Conservation (phyloP, 1,140 invertebrate genomes). For the Acromyrmex charruanus region DNA sequence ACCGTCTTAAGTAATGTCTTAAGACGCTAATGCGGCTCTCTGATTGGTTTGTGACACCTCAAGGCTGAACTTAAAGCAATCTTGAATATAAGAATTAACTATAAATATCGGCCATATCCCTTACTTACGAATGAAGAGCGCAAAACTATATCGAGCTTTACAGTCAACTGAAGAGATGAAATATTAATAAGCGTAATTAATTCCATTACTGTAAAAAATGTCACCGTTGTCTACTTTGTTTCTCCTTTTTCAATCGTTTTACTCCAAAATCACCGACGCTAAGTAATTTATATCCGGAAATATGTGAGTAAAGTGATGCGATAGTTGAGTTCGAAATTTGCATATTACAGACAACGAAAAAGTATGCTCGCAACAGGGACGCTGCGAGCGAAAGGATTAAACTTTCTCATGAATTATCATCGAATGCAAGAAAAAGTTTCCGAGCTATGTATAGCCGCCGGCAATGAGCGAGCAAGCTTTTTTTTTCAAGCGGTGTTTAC, state of each 20-base stretch:
- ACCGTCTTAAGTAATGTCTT: too few relatives aligned
- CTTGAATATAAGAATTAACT: too few relatives aligned
- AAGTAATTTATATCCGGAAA: constrained; percentile 44
- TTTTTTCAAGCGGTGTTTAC: constrained; percentile 20
- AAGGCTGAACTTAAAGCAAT: too few relatives aligned
- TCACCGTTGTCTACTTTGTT: not conserved
- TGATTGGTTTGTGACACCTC: too few relatives aligned
- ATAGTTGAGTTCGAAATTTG: constrained; percentile 13
- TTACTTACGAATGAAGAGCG: not conserved
- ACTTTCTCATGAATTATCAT: constrained; percentile 48
- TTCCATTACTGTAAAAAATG: not conserved
- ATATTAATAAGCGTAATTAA: constrained; percentile 35
- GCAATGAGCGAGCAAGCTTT: constrained; percentile 7
- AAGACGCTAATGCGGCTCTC: too few relatives aligned
- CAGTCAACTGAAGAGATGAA: not conserved
- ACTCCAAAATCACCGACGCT: constrained; percentile 20
- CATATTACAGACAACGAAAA: constrained; percentile 33
- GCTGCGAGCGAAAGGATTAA: constrained; percentile 45
- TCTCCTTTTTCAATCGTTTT: not conserved
- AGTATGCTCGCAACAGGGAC: not conserved
- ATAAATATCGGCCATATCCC: too few relatives aligned
- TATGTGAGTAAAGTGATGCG: constrained; percentile 18
- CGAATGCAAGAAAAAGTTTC: constrained; percentile 35
- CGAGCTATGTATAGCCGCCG: not conserved
- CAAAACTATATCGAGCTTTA: not conserved